phyloP scores from a whole-genome alignment of 2,797 vertebrate genomes.

The Danio jaintianensis region DNA sequence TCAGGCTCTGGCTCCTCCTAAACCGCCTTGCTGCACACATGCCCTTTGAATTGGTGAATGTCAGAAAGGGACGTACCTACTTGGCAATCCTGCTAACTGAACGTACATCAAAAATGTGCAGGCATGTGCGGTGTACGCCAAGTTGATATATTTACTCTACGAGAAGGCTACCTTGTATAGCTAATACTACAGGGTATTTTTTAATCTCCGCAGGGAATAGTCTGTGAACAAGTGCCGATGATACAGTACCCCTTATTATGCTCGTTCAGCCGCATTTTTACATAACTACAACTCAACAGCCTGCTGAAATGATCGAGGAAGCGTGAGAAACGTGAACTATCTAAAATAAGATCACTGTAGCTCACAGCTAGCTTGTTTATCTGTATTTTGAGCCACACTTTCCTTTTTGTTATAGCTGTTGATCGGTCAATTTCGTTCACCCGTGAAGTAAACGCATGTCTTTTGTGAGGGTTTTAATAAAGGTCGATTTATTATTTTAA shows the following conservation, averaged over 20 bases:
- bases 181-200: not conserved
- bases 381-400: not conserved
- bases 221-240: not conserved
- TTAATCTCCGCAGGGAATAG: not conserved
- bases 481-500: not conserved
- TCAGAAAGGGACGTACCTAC: constrained; percentile 6
- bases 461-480: not conserved
- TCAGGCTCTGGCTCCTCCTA: constrained; percentile 2
- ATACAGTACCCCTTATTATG: not conserved
- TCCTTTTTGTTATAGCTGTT: not conserved
- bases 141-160: not conserved
- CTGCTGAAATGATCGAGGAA: not conserved
- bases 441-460: not conserved
- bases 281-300: not conserved
- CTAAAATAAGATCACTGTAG: not conserved
- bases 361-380: not conserved
- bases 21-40: constrained; percentile 32
- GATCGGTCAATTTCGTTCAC: not conserved
- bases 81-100: not conserved
- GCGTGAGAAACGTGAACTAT: not conserved
- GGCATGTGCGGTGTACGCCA: not conserved
- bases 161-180: not conserved
- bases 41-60: constrained; percentile 41
- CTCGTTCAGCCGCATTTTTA: not conserved
- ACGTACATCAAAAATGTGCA: not conserved